Evolutionary conservation across 2,797 vertebrate species (phyloP), one percentile per base, ranked within the genome.

Genomic region (Melanotaenia boesemani): DNA sequence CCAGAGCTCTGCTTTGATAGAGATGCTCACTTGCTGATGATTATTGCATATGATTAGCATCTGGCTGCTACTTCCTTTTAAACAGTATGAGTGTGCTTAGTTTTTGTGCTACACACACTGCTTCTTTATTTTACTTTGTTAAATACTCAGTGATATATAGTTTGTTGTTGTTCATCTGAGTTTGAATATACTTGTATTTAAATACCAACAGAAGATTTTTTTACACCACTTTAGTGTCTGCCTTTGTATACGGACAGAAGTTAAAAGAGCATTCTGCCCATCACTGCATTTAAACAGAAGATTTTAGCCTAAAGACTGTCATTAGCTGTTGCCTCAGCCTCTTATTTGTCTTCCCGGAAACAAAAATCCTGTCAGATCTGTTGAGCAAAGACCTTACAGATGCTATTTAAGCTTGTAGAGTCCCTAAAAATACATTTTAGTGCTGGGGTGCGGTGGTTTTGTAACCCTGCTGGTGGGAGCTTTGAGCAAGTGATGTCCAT

Each of bases 381-480:
- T 52, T 63, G 65, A 67, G 78, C 71, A 85, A 90, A 90, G 76
- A 76, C 79, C 64, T 58, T 67, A 79, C 82, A 76, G 81, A 84
- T 75, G 78, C 86, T 73, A 74, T 81, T 90, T 85, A 89, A 78
- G 77, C 86, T 68, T 0, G 36, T 63, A 15, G 62, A 84, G 76
- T 66, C 74, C 64, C 85, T 87, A 84, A 80, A 91, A 90, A 91
- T 85, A 90, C 77, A 86, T 85, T 63, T 70, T 32, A 16, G 67
- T 0, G 41, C 85, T 74, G 44, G 1, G 62, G 81, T n/a, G 76
- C 70, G 8, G 70, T 69, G 81, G 67, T 86, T 91, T 85, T 80
- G 68, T 66, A 84, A 77, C 73, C 67, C 50, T 7, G 55, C 82
- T 61, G 86, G 86, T 79, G 77, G 72, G 67, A 68, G 58, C 67